phyloP scores from a whole-genome alignment of 2,797 vertebrate species.

The Anguilla obscura region DNA sequence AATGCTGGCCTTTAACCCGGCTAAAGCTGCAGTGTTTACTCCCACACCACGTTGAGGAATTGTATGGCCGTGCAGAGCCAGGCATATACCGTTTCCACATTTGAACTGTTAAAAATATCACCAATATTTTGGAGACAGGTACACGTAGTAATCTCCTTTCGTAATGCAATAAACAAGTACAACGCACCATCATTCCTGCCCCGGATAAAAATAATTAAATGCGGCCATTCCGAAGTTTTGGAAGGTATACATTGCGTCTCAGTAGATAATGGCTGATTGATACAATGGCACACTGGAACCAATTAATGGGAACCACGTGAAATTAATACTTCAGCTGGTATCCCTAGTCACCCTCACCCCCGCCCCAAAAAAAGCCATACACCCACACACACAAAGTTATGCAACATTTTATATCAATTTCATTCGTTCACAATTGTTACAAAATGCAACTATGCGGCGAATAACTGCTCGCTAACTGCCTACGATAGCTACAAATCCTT shows the following conservation, averaged over 20 bases:
- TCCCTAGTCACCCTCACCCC: background rate
- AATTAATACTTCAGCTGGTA: background rate
- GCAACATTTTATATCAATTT: background rate
- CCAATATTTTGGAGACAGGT: background rate
- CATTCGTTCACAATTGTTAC: background rate
- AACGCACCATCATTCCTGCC: background rate
- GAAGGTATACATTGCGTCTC: too few relatives aligned
- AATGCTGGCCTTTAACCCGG: background rate
- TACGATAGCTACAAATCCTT: background rate
- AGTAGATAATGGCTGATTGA: background rate
- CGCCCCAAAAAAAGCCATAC: background rate
- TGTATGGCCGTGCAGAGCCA: background rate
- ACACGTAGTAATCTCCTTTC: background rate
- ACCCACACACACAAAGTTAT: background rate
- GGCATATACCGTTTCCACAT: background rate
- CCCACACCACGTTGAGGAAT: background rate
- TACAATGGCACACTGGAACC: background rate
- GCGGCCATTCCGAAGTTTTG: background rate
- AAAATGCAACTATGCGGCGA: background rate
- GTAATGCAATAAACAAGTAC: background rate
- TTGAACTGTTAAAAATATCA: background rate
- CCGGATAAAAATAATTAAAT: background rate
- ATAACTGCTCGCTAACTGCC: background rate
- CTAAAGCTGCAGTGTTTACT: background rate
- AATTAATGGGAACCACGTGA: slow-evolving; percentile 5